Evolutionary conservation across 1,140 invertebrate species (phyloP), one percentile per base, ranked within the genome.

Genomic region (Apis mellifera): DNA sequence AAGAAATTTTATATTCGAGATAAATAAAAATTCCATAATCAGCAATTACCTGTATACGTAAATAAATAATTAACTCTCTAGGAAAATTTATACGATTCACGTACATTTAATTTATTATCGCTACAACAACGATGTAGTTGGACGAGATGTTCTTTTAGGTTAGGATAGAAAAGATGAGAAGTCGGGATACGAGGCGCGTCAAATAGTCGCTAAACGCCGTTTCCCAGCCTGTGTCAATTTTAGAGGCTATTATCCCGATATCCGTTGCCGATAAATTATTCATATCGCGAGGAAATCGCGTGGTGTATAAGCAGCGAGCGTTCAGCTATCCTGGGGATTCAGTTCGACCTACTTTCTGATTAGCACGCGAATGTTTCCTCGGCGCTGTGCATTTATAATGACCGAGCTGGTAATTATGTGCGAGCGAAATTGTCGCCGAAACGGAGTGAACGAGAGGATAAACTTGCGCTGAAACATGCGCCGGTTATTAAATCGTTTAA

Each of bases 251-350:
- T 78, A 78, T 69, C 76, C 32, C 52, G 54, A 59, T 78, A 78
- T 78, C 54, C 65, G n/a, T 23, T 19, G n/a, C 65, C 32, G 54
- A 78, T 78, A 78, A 78, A 68, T 78, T 57, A 78, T 69, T 78
- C 75, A 77, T 77, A 77, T 77, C 75, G 75, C 52, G 75, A 9
- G 75, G 21, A 68, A 77, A 77, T 77, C 75, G 75, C 26, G 50
- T 68, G 26, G 64, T 77, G 68, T 57, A 68, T 68, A 77, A 78
- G 52, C 76, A 59, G 17, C 54, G n/a, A 23, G 64, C 52, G 75
- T 68, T 57, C 21, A 48, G 32, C 54, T 26, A 69, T 78, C 76
- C 64, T 59, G 52, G 76, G 57, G 65, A 78, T 69, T 78, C 65
- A 48, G 65, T 48, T 78, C 65, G 75, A 65, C 75, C 75, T 77